Conservation (phyloP, 2,113 vertebrate species). For the Forbesichthys agassizii region DNA sequence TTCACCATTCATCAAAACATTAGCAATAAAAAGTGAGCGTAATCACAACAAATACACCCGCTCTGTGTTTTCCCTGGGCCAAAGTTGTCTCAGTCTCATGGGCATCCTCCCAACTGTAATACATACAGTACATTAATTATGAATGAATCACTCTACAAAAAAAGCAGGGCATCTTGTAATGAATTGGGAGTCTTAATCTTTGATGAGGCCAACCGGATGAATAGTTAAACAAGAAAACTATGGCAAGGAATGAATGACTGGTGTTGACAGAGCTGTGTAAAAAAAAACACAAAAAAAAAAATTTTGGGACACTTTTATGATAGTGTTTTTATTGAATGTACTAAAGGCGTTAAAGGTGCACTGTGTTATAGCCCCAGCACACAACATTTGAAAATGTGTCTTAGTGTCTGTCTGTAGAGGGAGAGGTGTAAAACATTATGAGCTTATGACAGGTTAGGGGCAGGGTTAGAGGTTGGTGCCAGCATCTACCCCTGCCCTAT, state of each 20-base stretch:
- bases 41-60: constrained; percentile 62
- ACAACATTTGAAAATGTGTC: no score
- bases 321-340: background rate
- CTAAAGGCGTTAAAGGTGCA: no score
- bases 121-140: constrained; percentile 69
- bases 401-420: no score
- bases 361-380: no score
- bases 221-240: constrained; percentile 63
- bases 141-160: constrained; percentile 73
- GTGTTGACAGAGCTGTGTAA: constrained; percentile 50
- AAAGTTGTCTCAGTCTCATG: constrained; percentile 30
- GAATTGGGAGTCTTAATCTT: constrained; percentile 69
- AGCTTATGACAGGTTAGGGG: no score
- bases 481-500: no score
- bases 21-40: constrained; percentile 40
- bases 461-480: no score
- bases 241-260: constrained; percentile 40
- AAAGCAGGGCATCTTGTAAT: constrained; percentile 67
- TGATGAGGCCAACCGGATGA: constrained; percentile 69
- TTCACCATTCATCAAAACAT: constrained; percentile 33
- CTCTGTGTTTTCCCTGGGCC: constrained; percentile 26
- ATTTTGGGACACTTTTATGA: background rate
- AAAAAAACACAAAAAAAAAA: constrained; percentile 23
- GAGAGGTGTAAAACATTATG: no score
- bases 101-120: constrained; percentile 58